Evolutionary conservation across 2,888 invertebrate genomes (phyloP).

Genomic region (Tipula helvola): DNA sequence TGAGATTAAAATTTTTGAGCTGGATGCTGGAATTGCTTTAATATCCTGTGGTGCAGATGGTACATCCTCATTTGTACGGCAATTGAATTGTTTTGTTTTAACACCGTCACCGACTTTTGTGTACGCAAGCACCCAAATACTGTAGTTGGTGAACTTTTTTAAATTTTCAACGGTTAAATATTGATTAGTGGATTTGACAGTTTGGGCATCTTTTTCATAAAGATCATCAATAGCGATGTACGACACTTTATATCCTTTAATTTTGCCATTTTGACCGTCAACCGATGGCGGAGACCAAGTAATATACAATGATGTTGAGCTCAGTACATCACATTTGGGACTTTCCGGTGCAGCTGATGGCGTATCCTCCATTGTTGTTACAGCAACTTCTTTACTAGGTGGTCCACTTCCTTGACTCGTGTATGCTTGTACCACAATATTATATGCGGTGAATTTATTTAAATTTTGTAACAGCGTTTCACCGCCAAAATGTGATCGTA

Average conservation of each 20-base stretch:
- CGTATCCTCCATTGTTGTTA: constrained; percentile 74
- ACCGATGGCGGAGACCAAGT: constrained; percentile 74
- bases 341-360: constrained; percentile 77
- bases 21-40: constrained; percentile 77
- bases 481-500: constrained; percentile 57
- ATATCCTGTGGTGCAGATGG: constrained; percentile 84
- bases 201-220: constrained; percentile 63
- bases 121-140: constrained; percentile 78
- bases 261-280: constrained; percentile 70
- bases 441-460: constrained; percentile 67
- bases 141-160: constrained; percentile 82
- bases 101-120: constrained; percentile 84
- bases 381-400: constrained; percentile 64
- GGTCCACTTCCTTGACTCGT: constrained; percentile 79
- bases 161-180: constrained; percentile 52
- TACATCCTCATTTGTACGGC: constrained; percentile 83
- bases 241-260: constrained; percentile 75
- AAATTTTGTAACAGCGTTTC: constrained; percentile 57
- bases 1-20: constrained; percentile 73
- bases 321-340: constrained; percentile 66
- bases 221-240: constrained; percentile 67
- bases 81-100: constrained; percentile 68
- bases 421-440: constrained; percentile 74
- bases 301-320: constrained; percentile 73
- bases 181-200: constrained; percentile 49